Evolutionary conservation across 2,888 invertebrate species (phyloP).

Genomic region (Lasioglossum oenotherae): DNA sequence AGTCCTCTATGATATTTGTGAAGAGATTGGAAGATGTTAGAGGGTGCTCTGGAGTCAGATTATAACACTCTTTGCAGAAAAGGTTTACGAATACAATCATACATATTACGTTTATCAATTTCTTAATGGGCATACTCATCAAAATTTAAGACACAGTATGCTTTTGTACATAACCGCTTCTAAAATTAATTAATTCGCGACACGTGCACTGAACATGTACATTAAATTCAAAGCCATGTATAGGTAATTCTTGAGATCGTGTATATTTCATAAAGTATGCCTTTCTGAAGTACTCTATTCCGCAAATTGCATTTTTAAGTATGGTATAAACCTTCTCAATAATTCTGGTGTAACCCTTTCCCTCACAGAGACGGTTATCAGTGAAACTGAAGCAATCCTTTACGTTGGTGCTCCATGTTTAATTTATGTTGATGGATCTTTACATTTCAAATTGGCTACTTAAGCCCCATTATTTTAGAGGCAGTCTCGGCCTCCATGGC

Average conservation of each 20-base stretch:
- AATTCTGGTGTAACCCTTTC: conserved; percentile 11
- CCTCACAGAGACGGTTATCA: conserved; percentile 32
- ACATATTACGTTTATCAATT: neutral
- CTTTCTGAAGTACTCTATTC: too few species aligned
- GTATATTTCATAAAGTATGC: too few species aligned
- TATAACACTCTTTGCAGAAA: too few species aligned
- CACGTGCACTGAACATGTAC: neutral
- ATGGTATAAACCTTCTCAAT: neutral
- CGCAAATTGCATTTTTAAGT: neutral
- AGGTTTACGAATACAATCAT: neutral
- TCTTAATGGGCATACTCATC: too few species aligned
- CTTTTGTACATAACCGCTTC: too few species aligned
- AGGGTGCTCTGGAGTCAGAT: neutral
- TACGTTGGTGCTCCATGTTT: conserved; percentile 60
- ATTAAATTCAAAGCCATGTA: neutral
- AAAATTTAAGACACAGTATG: too few species aligned
- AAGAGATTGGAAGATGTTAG: neutral
- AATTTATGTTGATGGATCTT: conserved; percentile 79
- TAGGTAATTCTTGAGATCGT: too few species aligned
- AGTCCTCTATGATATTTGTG: neutral
- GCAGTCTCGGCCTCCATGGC: conserved; percentile 48
- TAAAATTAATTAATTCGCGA: too few species aligned
- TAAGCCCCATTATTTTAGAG: conserved; percentile 74
- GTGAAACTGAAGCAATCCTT: conserved; percentile 48
- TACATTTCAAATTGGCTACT: conserved; percentile 76